phyloP scores from a whole-genome alignment of 2,888 invertebrate genomes.

The Plagiodera versicolora region DNA sequence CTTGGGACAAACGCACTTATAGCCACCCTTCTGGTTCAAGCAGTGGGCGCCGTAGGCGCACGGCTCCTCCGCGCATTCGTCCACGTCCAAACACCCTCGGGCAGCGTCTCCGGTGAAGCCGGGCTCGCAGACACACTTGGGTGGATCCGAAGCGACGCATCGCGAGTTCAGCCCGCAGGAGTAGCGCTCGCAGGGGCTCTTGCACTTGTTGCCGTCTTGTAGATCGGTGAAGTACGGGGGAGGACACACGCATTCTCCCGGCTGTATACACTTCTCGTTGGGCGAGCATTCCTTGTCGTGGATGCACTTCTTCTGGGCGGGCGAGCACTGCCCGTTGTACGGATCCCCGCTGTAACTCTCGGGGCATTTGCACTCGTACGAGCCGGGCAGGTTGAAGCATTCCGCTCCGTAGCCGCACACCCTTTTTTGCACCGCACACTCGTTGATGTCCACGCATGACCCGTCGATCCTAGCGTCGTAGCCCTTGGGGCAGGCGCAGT shows the following conservation, averaged over 20 bases:
- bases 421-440: constrained; percentile 75
- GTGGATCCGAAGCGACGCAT: constrained; percentile 87
- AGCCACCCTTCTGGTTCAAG: constrained; percentile 82
- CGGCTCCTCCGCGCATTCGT: constrained; percentile 82
- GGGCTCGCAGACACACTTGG: constrained; percentile 83
- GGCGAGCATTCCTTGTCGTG: constrained; percentile 80
- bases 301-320: constrained; percentile 80
- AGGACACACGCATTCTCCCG: constrained; percentile 88
- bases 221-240: constrained; percentile 88
- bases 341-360: constrained; percentile 80
- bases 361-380: constrained; percentile 80
- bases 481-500: constrained; percentile 91
- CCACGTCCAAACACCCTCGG: constrained; percentile 80
- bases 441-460: constrained; percentile 83
- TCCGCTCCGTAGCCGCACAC: constrained; percentile 86
- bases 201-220: constrained; percentile 81
- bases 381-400: constrained; percentile 78
- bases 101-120: constrained; percentile 87
- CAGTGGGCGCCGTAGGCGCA: constrained; percentile 89
- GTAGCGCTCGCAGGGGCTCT: constrained; percentile 89
- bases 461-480: constrained; percentile 76
- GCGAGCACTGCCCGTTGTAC: constrained; percentile 78
- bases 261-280: constrained; percentile 89
- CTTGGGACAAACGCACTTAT: constrained; percentile 81
- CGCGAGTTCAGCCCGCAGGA: constrained; percentile 88